Evolutionary conservation across 2,888 invertebrate genomes (phyloP).

Genomic region (Tribolium freemani): DNA sequence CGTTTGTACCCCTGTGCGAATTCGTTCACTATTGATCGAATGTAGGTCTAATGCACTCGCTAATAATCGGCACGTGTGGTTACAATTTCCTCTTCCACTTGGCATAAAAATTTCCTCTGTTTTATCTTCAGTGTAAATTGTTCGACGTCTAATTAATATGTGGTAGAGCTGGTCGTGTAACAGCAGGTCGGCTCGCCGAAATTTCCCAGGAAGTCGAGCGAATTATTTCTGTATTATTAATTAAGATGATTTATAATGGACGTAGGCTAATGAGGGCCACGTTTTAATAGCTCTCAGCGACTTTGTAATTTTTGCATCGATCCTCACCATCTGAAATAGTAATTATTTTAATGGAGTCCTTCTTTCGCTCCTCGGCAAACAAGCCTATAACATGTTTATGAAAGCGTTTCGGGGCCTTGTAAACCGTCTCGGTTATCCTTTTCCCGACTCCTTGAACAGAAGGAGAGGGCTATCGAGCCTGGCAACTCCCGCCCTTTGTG

Average conservation of each 20-base stretch:
- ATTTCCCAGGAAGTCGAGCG: slow-evolving; percentile 53
- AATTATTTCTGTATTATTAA: slow-evolving; percentile 57
- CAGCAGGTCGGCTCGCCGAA: slow-evolving; percentile 34
- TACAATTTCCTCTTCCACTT: slow-evolving; percentile 8
- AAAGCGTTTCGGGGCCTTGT: slow-evolving; percentile 15
- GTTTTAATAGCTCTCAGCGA: slow-evolving; percentile 43
- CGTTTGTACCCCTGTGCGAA: too few species aligned
- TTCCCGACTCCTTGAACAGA: not conserved
- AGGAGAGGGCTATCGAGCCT: not conserved
- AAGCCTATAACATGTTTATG: slow-evolving; percentile 41
- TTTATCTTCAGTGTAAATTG: slow-evolving; percentile 6
- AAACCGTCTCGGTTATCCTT: not conserved
- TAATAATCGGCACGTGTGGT: slow-evolving; percentile 17
- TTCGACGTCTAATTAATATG: slow-evolving; percentile 37
- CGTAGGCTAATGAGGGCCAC: slow-evolving; percentile 40
- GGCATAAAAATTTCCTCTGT: slow-evolving; percentile 9
- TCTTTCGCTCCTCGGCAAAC: slow-evolving; percentile 30
- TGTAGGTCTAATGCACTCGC: slow-evolving; percentile 5
- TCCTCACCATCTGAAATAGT: slow-evolving; percentile 17
- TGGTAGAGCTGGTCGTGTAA: slow-evolving; percentile 23
- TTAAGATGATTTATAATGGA: slow-evolving; percentile 54
- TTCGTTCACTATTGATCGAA: not conserved
- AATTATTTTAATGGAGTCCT: slow-evolving; percentile 37
- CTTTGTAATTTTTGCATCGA: slow-evolving; percentile 12
- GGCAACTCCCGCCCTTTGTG: slow-evolving; percentile 11